phyloP scores from a whole-genome alignment of 1,140 invertebrate species.

The Cheumatopsyche charites region DNA sequence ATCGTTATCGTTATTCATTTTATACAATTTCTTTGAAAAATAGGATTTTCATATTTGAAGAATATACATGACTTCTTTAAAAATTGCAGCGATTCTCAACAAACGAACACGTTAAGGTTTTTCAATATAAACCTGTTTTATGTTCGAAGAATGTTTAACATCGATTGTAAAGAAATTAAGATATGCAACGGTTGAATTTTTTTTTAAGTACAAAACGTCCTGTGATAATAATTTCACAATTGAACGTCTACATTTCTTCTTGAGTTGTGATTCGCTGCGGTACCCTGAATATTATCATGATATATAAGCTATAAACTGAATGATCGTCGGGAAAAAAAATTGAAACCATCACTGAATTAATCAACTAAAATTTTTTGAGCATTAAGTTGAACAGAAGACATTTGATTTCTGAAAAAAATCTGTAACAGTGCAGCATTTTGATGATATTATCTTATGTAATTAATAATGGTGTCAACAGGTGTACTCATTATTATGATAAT shows the following conservation, averaged over 20 bases:
- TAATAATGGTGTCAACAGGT: too few relatives aligned
- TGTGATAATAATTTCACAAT: not conserved
- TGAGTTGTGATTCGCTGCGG: constrained; percentile 26
- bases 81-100: constrained; percentile 9
- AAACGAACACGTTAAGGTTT: constrained; percentile 1
- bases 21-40: constrained; percentile 12
- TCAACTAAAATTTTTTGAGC: too few relatives aligned
- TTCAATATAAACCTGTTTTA: too few relatives aligned
- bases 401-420: too few relatives aligned
- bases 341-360: not conserved
- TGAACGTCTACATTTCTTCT: not conserved
- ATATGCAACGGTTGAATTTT: not conserved
- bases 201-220: not conserved
- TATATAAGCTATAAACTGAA: constrained; percentile 23
- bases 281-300: constrained; percentile 33
- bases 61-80: constrained; percentile 19
- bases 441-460: too few relatives aligned
- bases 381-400: too few relatives aligned
- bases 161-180: not conserved
- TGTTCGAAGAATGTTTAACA: too few relatives aligned
- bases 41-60: not conserved
- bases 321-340: not conserved
- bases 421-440: too few relatives aligned
- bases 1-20: constrained; percentile 12
- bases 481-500: too few relatives aligned